Evolutionary conservation across 2,888 invertebrate genomes (phyloP).

Genomic region (Galeopsomyia nigrocyanea): DNA sequence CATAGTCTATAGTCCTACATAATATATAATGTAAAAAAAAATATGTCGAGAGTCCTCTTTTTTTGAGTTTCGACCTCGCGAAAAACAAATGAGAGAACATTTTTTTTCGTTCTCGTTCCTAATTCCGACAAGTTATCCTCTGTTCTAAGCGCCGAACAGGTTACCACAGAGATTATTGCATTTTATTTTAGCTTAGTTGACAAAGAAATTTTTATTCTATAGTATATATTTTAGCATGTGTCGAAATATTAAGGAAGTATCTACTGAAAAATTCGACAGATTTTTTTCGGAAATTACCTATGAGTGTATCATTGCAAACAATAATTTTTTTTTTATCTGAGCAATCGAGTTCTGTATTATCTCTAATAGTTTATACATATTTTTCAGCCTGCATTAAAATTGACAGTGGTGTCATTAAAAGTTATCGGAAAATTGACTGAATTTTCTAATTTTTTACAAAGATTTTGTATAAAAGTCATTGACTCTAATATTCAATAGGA

Average conservation of each 20-base stretch:
- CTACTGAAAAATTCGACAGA: background rate
- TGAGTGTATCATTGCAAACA: background rate
- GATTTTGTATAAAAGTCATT: background rate
- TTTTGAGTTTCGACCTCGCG: slow-evolving; percentile 37
- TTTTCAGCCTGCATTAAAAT: slow-evolving; percentile 26
- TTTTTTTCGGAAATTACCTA: background rate
- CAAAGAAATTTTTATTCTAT: slow-evolving; percentile 29
- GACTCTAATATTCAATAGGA: background rate
- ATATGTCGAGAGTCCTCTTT: slow-evolving; percentile 29
- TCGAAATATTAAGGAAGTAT: slow-evolving; percentile 25
- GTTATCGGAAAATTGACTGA: background rate
- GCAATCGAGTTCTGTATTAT: too few relatives aligned
- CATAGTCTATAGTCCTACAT: slow-evolving; percentile 9
- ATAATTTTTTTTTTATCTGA: background rate
- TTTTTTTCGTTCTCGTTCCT: slow-evolving; percentile 43
- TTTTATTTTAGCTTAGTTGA: slow-evolving; percentile 41
- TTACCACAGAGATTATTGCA: slow-evolving; percentile 32
- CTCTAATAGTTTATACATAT: slow-evolving; percentile 9
- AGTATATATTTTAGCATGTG: slow-evolving; percentile 28
- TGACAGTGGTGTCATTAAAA: background rate
- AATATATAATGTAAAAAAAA: slow-evolving; percentile 8
- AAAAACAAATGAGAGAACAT: slow-evolving; percentile 37
- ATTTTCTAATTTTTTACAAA: slow-evolving; percentile 2
- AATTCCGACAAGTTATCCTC: slow-evolving; percentile 41
- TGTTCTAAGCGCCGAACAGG: slow-evolving; percentile 41